Evolutionary conservation across 1,140 invertebrate species (phyloP), one percentile per base, ranked within the genome.

Genomic region (Scaptodrosophila lebanonensis): DNA sequence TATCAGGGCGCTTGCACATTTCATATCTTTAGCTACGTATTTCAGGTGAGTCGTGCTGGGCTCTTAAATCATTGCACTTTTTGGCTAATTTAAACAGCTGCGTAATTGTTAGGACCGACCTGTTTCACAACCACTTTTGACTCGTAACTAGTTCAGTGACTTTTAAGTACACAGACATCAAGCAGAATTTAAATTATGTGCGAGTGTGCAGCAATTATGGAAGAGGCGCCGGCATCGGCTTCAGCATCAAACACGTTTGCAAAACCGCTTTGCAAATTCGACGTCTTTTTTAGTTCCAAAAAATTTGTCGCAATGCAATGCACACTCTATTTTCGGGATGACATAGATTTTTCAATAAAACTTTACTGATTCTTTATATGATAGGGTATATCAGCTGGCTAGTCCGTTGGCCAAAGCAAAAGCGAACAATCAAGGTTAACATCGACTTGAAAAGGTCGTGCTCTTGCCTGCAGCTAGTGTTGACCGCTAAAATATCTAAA

Each of bases 1-100:
- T 91, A 92, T 36, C 84, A 86, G 56, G 66, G 70, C 48, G 83
- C 82, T 35, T 82, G 69, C 44, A 87, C 86, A 22, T 77, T 87
- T 57, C 86, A 87, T 52, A 84, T 87, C 44, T 87, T 86, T 59
- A 54, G 68, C 27, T 82, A 77, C 58, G 84, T 86, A 32, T 87
- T 87, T 60, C 86, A 86, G 77, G 86, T 87, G 64, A 87, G 84
- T 82, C 30, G 29, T 42, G 45, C 44, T 45, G 20, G 47, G 49
- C 36, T 56, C n/a, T n/a, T n/a, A n/a, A n/a, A n/a, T n/a, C n/a
- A n/a, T n/a, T n/a, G n/a, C n/a, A n/a, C n/a, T n/a, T n/a, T n/a
- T n/a, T n/a, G n/a, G n/a, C n/a, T n/a, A n/a, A n/a, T n/a, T n/a
- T n/a, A n/a, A n/a, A n/a, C n/a, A n/a, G n/a, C n/a, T n/a, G n/a